phyloP scores from a whole-genome alignment of 2,888 invertebrate species.

The Tetragnatha montana region DNA sequence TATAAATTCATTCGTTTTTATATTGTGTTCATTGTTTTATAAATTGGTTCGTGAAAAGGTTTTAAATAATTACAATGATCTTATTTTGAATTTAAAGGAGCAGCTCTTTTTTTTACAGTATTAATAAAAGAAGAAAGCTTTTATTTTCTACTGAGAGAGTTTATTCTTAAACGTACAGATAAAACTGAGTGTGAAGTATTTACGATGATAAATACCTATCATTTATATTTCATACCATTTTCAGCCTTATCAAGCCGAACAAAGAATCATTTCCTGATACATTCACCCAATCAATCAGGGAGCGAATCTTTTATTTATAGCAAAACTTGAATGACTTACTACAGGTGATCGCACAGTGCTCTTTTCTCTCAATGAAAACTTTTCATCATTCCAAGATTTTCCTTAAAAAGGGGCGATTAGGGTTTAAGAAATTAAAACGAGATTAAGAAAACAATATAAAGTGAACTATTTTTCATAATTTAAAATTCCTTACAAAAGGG shows the following conservation, averaged over 20 bases:
- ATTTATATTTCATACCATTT: conserved; percentile 33
- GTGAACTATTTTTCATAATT: too few species aligned
- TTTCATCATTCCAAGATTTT: too few species aligned
- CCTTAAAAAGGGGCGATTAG: too few species aligned
- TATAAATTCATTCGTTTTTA: too few species aligned
- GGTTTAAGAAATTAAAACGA: too few species aligned
- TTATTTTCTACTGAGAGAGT: background rate
- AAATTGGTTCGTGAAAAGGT: too few species aligned
- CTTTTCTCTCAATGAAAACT: too few species aligned
- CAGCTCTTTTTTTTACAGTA: background rate
- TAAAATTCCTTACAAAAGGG: too few species aligned
- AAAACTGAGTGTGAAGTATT: conserved; percentile 12
- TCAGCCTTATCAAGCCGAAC: conserved; percentile 8
- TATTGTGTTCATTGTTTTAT: too few species aligned
- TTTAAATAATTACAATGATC: too few species aligned
- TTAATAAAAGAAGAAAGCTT: background rate
- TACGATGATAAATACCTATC: conserved; percentile 36
- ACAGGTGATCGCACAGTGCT: background rate
- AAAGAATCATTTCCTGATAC: conserved; percentile 43
- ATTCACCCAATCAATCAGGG: conserved; percentile 19
- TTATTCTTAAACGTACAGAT: conserved; percentile 31
- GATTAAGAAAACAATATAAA: too few species aligned
- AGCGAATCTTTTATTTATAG: conserved; percentile 31
- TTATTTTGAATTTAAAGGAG: too few species aligned
- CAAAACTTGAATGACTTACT: conserved; percentile 14